Conservation (phyloP, 1,140 invertebrate species). For the Drosophila pallidifrons region DNA sequence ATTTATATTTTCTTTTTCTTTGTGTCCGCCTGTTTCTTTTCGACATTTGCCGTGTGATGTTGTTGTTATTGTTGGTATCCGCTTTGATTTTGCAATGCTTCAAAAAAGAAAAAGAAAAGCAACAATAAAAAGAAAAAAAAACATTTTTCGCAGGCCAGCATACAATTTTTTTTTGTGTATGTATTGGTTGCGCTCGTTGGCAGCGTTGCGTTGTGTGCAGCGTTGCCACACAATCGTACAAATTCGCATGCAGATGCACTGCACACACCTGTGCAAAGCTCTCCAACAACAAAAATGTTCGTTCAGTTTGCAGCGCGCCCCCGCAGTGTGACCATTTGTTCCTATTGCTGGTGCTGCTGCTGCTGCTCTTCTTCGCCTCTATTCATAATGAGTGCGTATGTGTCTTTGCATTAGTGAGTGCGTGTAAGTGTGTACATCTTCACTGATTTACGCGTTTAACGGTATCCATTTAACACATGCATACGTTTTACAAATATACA, state of each 20-base stretch:
- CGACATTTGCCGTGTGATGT: constrained; percentile 14
- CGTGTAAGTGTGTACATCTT: constrained; percentile 31
- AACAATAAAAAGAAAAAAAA: too few relatives aligned
- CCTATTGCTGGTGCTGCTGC: not conserved
- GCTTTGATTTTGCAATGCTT: constrained; percentile 54
- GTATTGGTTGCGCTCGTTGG: constrained; percentile 60
- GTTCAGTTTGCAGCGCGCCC: constrained; percentile 43
- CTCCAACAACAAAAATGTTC: constrained; percentile 35
- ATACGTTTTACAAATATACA: not conserved
- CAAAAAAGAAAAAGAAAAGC: constrained; percentile 4
- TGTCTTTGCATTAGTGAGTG: not conserved
- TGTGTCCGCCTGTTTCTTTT: constrained; percentile 45
- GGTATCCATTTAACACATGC: constrained; percentile 39
- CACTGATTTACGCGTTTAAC: constrained; percentile 45
- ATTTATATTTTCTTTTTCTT: constrained; percentile 57
- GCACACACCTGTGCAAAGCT: constrained; percentile 77
- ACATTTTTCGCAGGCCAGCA: constrained; percentile 50
- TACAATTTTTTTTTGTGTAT: constrained; percentile 76
- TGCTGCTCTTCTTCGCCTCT: constrained; percentile 25
- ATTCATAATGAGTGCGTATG: constrained; percentile 37
- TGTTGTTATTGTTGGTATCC: constrained; percentile 57
- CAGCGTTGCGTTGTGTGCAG: constrained; percentile 29
- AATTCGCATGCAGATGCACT: constrained; percentile 59
- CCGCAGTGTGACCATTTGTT: constrained; percentile 30
- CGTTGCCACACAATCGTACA: constrained; percentile 68